Base-by-base conservation (phyloP, 1,140 invertebrate genomes). In the Adelges cooleyi region DNA sequence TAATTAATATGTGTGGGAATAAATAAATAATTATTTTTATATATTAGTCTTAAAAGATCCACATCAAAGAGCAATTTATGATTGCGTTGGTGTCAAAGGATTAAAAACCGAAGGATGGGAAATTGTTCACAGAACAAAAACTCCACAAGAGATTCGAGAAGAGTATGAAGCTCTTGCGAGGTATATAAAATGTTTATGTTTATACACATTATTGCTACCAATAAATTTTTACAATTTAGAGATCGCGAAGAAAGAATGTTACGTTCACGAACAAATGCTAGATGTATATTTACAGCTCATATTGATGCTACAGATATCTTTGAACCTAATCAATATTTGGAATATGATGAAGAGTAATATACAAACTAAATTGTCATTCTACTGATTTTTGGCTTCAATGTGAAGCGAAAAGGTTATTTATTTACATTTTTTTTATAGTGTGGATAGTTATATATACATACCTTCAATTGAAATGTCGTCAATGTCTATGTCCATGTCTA, bases 241-340 rank as follows among this genome's bases (percentile, higher is more conserved):
- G 87, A 90, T 72, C 76, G 84, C 70, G 91, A 94, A 70, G 91
- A 96, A 72, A 80, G 88, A 68, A 80, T 84, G 50, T 77, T 96
- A 18, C 84, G 92, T 69, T 86, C 90, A 70, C 80, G 86, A 66
- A 95, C 93, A 1, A 95, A 96, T 79, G 93, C 94, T 1, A 86
- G 86, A 70, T 90, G 92, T 15, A 86, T 83, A 65, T 82, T 96
- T 18, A 89, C 86, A 38, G 82, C 96, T 27, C 86, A 86, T 69
- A 82, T 97, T 15, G 93, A 97, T 81, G 92, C 92, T 2, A 92
- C 92, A 6, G 92, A 96, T 74, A 74, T 96, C 66, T 98, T 98
- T 78, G 86, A 83, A 59, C 68, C 71, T 5, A 80, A 81, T 70
- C 74, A 75, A 46, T 71, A 75, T 20, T 33, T 62, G 70, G 82